A percentile compares a stretch with the other conserved stretches of the same genome.
Evolutionary conservation across 2,797 vertebrate genomes (phyloP).

Genomic region (Cuculus canorus): DNA sequence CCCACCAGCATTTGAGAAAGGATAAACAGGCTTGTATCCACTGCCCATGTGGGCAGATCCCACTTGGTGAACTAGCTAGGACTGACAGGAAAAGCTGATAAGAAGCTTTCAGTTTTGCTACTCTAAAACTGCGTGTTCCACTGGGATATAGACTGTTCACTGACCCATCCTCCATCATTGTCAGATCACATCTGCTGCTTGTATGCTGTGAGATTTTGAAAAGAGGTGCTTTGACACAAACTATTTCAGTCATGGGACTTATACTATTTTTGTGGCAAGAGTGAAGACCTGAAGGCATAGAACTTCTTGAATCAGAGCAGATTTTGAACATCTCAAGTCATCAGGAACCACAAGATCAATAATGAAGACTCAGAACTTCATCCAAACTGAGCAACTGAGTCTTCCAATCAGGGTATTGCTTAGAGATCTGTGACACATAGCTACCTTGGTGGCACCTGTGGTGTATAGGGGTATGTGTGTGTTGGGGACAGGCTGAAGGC

Average conservation of each 20-base stretch:
- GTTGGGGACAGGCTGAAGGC: neutral
- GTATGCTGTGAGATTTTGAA: neutral
- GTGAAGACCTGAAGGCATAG: neutral
- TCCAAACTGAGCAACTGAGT: neutral
- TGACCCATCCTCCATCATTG: neutral
- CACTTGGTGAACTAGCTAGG: neutral
- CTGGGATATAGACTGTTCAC: neutral
- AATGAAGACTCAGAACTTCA: neutral
- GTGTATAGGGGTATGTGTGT: neutral
- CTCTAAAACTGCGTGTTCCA: neutral
- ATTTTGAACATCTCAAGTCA: neutral
- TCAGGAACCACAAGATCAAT: neutral
- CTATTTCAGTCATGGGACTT: neutral
- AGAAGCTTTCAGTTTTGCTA: neutral
- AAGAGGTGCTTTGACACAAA: neutral
- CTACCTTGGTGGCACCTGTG: neutral
- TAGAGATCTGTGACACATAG: accelerated
- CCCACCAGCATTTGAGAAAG: neutral
- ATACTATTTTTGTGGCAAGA: neutral
- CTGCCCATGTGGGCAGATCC: accelerated
- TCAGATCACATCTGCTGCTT: neutral
- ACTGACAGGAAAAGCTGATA: neutral
- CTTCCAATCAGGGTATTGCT: neutral
- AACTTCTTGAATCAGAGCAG: neutral
- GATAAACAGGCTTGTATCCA: neutral